phyloP scores from a whole-genome alignment of 1,140 invertebrate genomes.

The Littorina saxatilis region DNA sequence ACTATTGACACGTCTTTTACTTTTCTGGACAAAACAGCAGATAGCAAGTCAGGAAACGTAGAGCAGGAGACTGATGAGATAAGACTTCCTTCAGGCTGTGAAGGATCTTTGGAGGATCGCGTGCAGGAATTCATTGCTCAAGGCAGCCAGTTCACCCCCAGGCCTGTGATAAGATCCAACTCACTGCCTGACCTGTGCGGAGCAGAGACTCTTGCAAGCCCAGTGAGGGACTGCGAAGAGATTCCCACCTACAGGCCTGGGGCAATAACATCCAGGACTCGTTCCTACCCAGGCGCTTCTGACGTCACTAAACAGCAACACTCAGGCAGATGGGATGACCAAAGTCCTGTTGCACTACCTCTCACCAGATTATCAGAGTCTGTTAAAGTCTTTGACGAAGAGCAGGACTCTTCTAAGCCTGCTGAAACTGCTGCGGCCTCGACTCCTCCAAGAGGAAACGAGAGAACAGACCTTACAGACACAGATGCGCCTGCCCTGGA shows the following conservation, averaged over 20 bases:
- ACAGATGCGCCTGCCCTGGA: neutral
- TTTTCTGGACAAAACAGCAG: neutral
- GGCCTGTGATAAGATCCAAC: slow-evolving; percentile 10
- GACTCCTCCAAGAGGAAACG: neutral
- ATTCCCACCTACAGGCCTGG: neutral
- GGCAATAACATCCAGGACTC: neutral
- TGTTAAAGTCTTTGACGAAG: neutral
- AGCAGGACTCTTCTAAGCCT: no score
- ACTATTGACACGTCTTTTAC: neutral
- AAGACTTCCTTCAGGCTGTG: neutral
- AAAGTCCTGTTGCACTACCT: neutral
- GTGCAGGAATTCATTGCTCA: slow-evolving; percentile 24
- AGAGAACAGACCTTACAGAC: neutral
- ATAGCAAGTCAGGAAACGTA: no score
- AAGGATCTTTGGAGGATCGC: slow-evolving; percentile 12
- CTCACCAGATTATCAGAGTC: neutral
- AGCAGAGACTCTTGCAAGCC: neutral
- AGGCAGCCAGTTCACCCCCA: slow-evolving; percentile 21
- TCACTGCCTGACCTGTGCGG: slow-evolving; percentile 5
- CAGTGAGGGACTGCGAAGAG: neutral
- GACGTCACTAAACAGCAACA: neutral
- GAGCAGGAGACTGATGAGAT: neutral
- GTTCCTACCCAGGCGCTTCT: slow-evolving; percentile 7
- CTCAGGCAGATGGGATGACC: neutral
- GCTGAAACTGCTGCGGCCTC: neutral